Evolutionary conservation across 2,888 invertebrate species (phyloP), one percentile per base, ranked within the genome.

Genomic region (Melanotus villosus): DNA sequence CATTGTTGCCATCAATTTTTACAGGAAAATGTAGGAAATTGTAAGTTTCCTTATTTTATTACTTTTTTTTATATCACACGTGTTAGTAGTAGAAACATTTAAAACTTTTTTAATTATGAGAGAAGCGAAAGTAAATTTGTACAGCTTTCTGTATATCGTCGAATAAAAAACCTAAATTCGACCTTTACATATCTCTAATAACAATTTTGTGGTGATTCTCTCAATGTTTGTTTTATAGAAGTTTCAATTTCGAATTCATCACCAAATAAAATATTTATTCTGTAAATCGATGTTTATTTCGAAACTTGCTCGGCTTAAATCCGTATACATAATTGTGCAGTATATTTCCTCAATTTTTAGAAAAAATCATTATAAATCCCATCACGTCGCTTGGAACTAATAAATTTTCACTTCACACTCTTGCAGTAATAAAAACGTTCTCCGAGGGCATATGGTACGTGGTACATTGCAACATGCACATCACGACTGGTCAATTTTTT

Each of bases 321-420:
- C 26, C 23, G 6, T 2, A 6, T 18, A 6, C n/a, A 32, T 18
- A 16, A 9, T n/a, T 32, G 32, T 32, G 52, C 32, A 30, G 32
- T 52, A 9, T 19, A 52, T 7, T 7, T 1, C 16, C 3, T 7
- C 18, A 10, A 32, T 56, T 56, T 56, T 56, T 23, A 23, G 23
- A 36, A 63, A 50, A 60, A 63, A 65, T 59, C 34, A 79, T 80
- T 78, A 73, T 74, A 70, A 82, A 79, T 74, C 79, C 75, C 73
- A 78, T 78, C 81, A 81, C 82, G 82, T 81, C 77, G 50, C 60
- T 52, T 77, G 79, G 74, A 80, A 81, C 81, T 81, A 80, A 82
- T 82, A 82, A 81, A 81, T 82, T 82, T 81, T 80, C 81, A 79
- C 81, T 79, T 78, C 80, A 78, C 80, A 80, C 80, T 75, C 76